These are phyloP conservation scores for Papilio elwesi DNA, from an alignment of 2,888 invertebrate species.

Conservation along the genomic window DNA sequence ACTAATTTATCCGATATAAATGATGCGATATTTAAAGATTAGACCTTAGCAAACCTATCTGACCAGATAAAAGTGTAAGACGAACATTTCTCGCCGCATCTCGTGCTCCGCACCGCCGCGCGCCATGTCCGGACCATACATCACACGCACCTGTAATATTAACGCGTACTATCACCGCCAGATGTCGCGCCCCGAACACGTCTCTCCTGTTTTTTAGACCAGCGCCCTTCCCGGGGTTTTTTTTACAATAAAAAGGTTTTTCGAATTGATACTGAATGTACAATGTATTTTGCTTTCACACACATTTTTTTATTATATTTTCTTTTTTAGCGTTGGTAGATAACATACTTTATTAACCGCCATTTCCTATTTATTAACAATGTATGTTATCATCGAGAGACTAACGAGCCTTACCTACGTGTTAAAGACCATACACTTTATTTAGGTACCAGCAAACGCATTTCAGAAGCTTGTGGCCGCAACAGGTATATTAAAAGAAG, in stretches of 20 bases:
- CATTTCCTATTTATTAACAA: too few species aligned
- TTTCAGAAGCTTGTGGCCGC: too few species aligned
- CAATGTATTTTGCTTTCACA: neutral
- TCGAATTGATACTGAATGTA: neutral
- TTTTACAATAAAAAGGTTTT: slow-evolving; percentile 3
- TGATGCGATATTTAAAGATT: neutral
- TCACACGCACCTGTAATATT: slow-evolving; percentile 62
- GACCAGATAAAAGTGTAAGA: neutral
- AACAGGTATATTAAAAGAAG: too few species aligned
- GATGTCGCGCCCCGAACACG: slow-evolving; percentile 50
- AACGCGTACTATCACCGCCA: slow-evolving; percentile 63
- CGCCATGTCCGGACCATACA: slow-evolving; percentile 57
- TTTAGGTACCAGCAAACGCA: too few species aligned
- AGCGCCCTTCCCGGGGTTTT: slow-evolving; percentile 14
- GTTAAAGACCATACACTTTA: too few species aligned
- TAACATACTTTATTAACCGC: too few species aligned
- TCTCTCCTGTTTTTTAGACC: slow-evolving; percentile 30
- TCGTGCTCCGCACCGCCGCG: slow-evolving; percentile 50
- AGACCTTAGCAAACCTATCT: neutral
- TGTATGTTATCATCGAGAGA: too few species aligned
- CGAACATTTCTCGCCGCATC: slow-evolving; percentile 31
- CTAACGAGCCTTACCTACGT: too few species aligned
- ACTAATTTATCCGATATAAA: neutral
- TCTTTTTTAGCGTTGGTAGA: neutral
- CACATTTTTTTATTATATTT: neutral